Evolutionary conservation across 53 echinoderm and acorn worm species (phyloP).

Genomic region (Apostichopus leukothele): DNA sequence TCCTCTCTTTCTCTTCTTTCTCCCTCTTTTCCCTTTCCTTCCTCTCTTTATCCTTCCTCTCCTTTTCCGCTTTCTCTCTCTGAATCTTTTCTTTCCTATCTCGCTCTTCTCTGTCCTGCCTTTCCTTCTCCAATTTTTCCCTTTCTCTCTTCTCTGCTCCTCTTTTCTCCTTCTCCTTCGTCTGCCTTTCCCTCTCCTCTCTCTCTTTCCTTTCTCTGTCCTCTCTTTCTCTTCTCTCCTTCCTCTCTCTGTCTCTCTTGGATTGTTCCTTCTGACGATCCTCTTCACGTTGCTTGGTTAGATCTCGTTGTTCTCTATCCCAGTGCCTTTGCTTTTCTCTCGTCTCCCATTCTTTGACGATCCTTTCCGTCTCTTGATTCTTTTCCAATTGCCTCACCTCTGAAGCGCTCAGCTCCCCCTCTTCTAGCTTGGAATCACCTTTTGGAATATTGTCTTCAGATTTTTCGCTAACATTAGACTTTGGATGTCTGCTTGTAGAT

Average conservation of each 20-base stretch:
- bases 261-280: neutral
- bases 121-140: neutral
- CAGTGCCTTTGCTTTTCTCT: neutral
- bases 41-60: neutral
- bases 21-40: slow-evolving; percentile 9
- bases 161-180: neutral
- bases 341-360: slow-evolving; percentile 7
- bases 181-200: neutral
- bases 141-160: slow-evolving; percentile 2
- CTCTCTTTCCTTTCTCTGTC: neutral
- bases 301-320: neutral
- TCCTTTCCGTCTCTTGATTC: slow-evolving; percentile 12
- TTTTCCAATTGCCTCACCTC: slow-evolving; percentile 15
- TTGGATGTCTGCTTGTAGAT: neutral
- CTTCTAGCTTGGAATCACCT: neutral
- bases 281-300: neutral
- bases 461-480: neutral
- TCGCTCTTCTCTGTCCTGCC: neutral
- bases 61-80: slow-evolving; percentile 8
- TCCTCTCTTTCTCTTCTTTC: slow-evolving; percentile 11
- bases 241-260: neutral
- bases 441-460: neutral
- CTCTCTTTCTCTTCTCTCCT: neutral
- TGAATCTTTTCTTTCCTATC: slow-evolving; percentile 4
- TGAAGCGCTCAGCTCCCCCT: slow-evolving; percentile 27